Evolutionary conservation across 64 coral and sea anemone genomes (phyloP), one percentile per base, ranked within the genome.

Genomic region (Stylophora pistillata): DNA sequence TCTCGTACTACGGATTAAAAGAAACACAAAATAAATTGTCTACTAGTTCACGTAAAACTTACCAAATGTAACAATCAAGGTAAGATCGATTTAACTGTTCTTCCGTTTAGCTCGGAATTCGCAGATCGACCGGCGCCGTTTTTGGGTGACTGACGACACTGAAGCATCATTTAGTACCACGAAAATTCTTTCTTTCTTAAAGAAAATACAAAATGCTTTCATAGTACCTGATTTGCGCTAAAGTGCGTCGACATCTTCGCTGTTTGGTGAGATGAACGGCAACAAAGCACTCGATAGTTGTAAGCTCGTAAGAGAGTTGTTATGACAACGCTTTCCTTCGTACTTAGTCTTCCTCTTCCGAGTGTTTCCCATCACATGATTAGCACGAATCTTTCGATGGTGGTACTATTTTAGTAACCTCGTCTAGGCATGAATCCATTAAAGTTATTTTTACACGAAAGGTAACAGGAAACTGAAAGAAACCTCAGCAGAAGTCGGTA

Each of bases 181-280:
- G 32, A 37, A 77, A 2, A 17, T 18, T 18, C 15, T 21, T 15
- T 7, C 30, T 68, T 12, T 9, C 18, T 64, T 56, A 54, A 13
- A 17, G 21, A 17, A 23, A 62, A 59, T 9, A 78, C 37, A 33
- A 17, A n/a, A 12, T 34, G 12, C 29, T 62, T 17, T 16, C 76
- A 61, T 15, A 58, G 25, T 88, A 96, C 95, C 95, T 96, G 95
- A 72, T 96, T 96, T 81, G 95, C 95, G 77, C 91, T 96, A 71
- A 96, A 96, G 78, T 96, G 95, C 58, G 95, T 96, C 9, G 95
- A 89, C 95, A 96, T 87, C 33, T 87, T 29, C 14, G 7, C 13
- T 69, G 18, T 10, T 33, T 66, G 5, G 17, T n/a, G 10, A 31
- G 33, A 20, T 21, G 29, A 10, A 18, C 64, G 13, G 16, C 55